phyloP scores from a whole-genome alignment of 2,797 vertebrate genomes.

The Sebastes glaucus region DNA sequence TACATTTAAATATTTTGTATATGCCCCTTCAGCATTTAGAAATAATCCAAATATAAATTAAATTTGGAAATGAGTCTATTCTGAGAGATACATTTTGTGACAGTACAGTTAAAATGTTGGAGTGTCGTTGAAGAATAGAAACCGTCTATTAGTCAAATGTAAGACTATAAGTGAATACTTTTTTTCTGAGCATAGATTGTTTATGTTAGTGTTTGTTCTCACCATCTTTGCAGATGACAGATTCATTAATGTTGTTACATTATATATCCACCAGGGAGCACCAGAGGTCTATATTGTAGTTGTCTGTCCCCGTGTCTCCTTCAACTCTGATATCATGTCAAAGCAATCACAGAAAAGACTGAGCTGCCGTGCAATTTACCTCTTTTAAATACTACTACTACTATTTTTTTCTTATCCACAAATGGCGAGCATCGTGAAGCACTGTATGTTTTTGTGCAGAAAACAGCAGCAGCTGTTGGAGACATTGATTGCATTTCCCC shows the following conservation, averaged over 20 bases:
- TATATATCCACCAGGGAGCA: constrained; percentile 63
- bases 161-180: background rate
- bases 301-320: background rate
- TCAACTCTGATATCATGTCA: constrained; percentile 14
- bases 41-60: background rate
- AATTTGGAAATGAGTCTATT: background rate
- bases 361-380: constrained; percentile 64
- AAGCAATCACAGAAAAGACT: constrained; percentile 56
- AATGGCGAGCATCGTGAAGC: background rate
- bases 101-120: background rate
- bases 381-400: constrained; percentile 63
- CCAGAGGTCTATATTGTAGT: constrained; percentile 49
- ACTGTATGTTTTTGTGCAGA: background rate
- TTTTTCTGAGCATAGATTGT: background rate
- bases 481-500: background rate
- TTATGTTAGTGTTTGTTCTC: background rate
- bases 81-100: background rate
- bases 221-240: background rate
- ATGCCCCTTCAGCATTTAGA: background rate
- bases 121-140: background rate
- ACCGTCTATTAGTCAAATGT: background rate
- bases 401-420: background rate
- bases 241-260: background rate
- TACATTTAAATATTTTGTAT: background rate
- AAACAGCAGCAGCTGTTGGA: background rate